Percentiles rank a stretch among this genome's conserved stretches.
These are phyloP conservation scores for Henricia sp. DNA, from an alignment of 53 echinoderm and acorn worm species.

Conservation along the genomic window DNA sequence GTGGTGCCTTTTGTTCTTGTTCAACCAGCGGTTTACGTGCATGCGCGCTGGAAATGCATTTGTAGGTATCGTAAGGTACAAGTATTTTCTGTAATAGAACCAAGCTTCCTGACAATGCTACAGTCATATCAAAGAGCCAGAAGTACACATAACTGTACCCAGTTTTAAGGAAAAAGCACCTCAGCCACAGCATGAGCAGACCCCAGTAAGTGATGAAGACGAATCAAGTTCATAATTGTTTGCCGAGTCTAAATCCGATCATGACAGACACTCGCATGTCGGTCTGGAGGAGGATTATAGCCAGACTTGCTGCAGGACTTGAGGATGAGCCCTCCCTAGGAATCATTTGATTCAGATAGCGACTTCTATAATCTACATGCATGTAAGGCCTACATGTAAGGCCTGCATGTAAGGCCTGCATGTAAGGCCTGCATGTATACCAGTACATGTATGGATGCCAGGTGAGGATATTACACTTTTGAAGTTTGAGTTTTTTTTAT, in stretches of 20 bases:
- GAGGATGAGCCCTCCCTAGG: neutral
- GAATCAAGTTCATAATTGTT: slow-evolving; percentile 4
- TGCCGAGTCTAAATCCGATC: slow-evolving; percentile 7
- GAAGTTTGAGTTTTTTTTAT: slow-evolving; percentile 4
- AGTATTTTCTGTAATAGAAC: neutral
- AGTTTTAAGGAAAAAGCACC: neutral
- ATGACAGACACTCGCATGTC: neutral
- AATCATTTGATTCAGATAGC: slow-evolving; percentile 5
- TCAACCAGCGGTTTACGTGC: too few species aligned
- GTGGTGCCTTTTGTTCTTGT: too few species aligned
- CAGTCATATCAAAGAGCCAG: slow-evolving; percentile 19
- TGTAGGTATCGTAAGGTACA: too few species aligned
- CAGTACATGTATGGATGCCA: too few species aligned
- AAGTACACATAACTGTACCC: slow-evolving; percentile 5
- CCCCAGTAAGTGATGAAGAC: neutral
- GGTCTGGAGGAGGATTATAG: neutral
- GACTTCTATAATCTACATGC: neutral
- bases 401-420: too few species aligned
- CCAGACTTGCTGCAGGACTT: slow-evolving; percentile 12
- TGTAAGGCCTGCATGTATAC: too few species aligned
- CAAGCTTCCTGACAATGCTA: slow-evolving; percentile 14
- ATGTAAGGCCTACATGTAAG: too few species aligned
- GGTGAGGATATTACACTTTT: slow-evolving; percentile 4
- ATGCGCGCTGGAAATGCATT: too few species aligned
- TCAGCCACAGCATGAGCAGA: slow-evolving; percentile 12